Conservation (phyloP, 2,113 vertebrate genomes). For the Petromus typicus region DNA sequence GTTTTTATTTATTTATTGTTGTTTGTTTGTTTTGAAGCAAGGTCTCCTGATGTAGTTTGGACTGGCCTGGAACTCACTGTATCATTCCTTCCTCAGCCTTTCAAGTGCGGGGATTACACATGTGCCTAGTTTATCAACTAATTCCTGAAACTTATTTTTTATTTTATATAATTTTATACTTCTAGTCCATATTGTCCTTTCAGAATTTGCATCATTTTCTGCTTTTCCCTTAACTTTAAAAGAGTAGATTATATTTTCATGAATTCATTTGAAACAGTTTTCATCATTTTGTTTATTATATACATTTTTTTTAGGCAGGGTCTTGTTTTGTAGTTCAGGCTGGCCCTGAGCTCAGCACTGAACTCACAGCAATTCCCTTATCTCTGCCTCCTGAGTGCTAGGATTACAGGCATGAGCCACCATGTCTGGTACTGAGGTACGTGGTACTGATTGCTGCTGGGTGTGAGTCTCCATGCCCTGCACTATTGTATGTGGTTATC, state of each 20-base stretch:
- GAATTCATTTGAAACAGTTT: too few species aligned
- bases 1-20: not conserved
- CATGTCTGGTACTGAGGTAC: too few species aligned
- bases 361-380: too few species aligned
- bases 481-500: too few species aligned
- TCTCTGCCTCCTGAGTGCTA: too few species aligned
- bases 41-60: not conserved
- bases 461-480: too few species aligned
- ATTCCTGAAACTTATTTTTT: not conserved
- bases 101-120: not conserved
- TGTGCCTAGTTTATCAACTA: not conserved
- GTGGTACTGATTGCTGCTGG: too few species aligned
- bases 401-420: too few species aligned
- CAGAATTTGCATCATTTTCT: not conserved
- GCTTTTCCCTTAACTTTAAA: not conserved
- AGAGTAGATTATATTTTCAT: not conserved
- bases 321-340: too few species aligned
- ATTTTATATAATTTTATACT: too few species aligned
- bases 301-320: too few species aligned
- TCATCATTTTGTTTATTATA: not conserved
- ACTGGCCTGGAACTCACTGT: not conserved
- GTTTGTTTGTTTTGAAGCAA: not conserved
- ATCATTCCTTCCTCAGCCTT: not conserved
- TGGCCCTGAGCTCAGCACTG: too few species aligned
- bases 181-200: not conserved